Conservation (phyloP, 2,888 invertebrate species). For the Lamellibrachia columna region DNA sequence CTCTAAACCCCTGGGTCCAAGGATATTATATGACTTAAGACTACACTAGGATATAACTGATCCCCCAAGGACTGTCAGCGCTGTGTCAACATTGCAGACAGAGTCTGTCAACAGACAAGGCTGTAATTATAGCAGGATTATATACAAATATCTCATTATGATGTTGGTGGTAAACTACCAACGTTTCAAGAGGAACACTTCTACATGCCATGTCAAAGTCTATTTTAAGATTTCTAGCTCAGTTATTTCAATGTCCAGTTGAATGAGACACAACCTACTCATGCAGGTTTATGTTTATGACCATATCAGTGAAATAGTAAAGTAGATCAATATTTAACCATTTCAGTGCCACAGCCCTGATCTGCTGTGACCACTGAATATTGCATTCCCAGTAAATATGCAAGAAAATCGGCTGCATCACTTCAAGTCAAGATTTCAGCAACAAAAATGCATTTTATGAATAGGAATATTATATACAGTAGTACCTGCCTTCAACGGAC, state of each 20-base stretch:
- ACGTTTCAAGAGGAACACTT: neutral
- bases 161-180: neutral
- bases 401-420: too few species aligned
- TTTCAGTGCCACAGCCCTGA: too few species aligned
- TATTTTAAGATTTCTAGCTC: neutral
- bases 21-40: too few species aligned
- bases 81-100: neutral
- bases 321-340: neutral
- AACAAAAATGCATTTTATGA: too few species aligned
- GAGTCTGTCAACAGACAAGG: neutral
- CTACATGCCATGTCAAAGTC: neutral
- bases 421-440: too few species aligned
- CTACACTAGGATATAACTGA: neutral
- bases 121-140: neutral
- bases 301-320: neutral
- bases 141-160: neutral
- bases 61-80: neutral
- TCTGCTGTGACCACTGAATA: too few species aligned
- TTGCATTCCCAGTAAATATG: too few species aligned
- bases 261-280: too few species aligned
- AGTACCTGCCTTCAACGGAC: too few species aligned
- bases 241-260: neutral
- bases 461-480: too few species aligned
- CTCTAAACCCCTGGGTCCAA: neutral
- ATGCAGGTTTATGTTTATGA: too few species aligned